These are phyloP conservation scores for Sinotaia quadrata DNA, from an alignment of 2,888 invertebrate genomes.

Conservation along the genomic window DNA sequence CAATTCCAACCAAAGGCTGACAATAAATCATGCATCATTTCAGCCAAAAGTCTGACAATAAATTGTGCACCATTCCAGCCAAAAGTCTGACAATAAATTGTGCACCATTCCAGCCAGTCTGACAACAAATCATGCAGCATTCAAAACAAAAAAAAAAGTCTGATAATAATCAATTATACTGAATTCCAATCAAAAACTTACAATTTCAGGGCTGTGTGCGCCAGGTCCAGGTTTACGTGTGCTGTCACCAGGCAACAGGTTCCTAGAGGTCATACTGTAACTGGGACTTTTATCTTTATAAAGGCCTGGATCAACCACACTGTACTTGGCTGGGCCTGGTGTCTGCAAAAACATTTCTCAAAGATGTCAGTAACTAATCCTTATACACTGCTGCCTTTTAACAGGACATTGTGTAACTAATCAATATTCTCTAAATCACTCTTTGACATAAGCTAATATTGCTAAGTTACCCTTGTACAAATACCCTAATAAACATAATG, in stretches of 20 bases:
- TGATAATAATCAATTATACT: too few species aligned
- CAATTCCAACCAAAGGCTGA: neutral
- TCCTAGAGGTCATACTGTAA: constrained; percentile 89
- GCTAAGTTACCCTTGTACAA: too few species aligned
- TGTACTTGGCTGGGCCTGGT: constrained; percentile 85
- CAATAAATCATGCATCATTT: neutral
- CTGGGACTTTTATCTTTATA: constrained; percentile 80
- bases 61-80: neutral
- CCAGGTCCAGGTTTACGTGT: constrained; percentile 92
- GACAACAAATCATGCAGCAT: too few species aligned
- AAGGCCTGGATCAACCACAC: constrained; percentile 78
- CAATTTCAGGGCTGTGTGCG: constrained; percentile 94
- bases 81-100: too few species aligned
- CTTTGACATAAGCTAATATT: too few species aligned
- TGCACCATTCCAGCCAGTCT: too few species aligned
- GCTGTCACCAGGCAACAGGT: constrained; percentile 83
- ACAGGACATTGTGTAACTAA: too few species aligned
- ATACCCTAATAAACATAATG: too few species aligned
- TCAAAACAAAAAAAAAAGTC: too few species aligned
- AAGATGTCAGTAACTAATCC: too few species aligned
- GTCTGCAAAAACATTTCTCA: constrained; percentile 52
- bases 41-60: neutral
- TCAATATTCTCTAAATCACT: too few species aligned
- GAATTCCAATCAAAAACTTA: constrained; percentile 24
- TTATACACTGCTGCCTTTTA: too few species aligned